Evolutionary conservation across 2,113 vertebrate genomes (phyloP).

Genomic region (Mormyrus lacerda): DNA sequence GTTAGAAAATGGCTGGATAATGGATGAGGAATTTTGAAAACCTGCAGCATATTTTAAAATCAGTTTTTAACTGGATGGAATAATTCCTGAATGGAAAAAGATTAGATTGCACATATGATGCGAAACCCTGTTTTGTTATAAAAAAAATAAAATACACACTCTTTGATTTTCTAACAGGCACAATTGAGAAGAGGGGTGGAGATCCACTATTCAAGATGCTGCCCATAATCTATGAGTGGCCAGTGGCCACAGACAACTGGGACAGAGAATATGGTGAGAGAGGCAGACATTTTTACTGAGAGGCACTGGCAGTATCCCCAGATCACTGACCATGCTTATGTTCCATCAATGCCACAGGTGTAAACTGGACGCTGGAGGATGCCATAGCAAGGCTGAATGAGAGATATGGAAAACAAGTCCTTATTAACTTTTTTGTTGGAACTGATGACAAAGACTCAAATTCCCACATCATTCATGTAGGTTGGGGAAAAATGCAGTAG

Average conservation of each 20-base stretch:
- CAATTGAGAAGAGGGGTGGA: slow-evolving; percentile 76
- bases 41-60: not conserved
- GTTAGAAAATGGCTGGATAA: not conserved
- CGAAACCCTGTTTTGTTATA: not conserved
- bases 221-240: slow-evolving; percentile 76
- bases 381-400: slow-evolving; percentile 74
- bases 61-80: not conserved
- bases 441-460: slow-evolving; percentile 84
- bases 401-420: slow-evolving; percentile 78
- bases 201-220: slow-evolving; percentile 70
- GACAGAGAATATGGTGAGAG: slow-evolving; percentile 63
- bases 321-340: not conserved
- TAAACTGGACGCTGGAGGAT: slow-evolving; percentile 72
- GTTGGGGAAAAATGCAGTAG: slow-evolving; percentile 44
- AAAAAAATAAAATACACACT: not conserved
- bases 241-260: slow-evolving; percentile 76
- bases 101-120: not conserved
- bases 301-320: not conserved
- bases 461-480: slow-evolving; percentile 85
- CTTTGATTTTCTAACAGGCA: slow-evolving; percentile 55
- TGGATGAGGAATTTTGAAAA: not conserved
- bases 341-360: slow-evolving; percentile 51
- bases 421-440: slow-evolving; percentile 83
- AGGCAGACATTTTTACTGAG: not conserved
- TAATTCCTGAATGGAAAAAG: not conserved